A percentile compares a stretch with the other conserved stretches of the same genome.
Evolutionary conservation across 23 tunicate genomes (phyloP).

Genomic region (Halocynthia aurantium): DNA sequence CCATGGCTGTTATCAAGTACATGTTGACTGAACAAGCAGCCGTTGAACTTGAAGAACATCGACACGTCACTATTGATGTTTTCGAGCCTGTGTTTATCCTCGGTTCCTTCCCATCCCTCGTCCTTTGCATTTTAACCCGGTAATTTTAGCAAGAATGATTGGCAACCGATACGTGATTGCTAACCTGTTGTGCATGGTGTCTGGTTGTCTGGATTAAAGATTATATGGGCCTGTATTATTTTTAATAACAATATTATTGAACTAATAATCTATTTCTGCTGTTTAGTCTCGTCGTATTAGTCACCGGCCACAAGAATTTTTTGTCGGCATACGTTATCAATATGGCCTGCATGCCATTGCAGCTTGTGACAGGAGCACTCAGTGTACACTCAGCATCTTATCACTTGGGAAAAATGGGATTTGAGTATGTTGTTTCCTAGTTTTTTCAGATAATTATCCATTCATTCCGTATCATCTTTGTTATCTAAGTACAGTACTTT

Average conservation of each 20-base stretch:
- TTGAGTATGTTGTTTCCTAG: constrained; percentile 42
- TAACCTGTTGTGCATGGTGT: too few relatives aligned
- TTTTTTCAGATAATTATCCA: too few relatives aligned
- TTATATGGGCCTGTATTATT: background rate
- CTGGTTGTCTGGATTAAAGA: background rate
- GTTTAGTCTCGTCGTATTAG: constrained; percentile 59
- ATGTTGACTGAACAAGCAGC: constrained; percentile 48
- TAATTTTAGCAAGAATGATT: background rate
- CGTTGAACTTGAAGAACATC: constrained; percentile 33
- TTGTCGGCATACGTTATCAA: constrained; percentile 78
- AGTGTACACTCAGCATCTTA: constrained; percentile 63
- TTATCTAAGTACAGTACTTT: background rate
- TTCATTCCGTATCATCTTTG: background rate
- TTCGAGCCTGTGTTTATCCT: constrained; percentile 81
- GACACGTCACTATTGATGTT: constrained; percentile 67
- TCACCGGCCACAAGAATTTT: constrained; percentile 68
- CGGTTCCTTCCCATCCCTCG: constrained; percentile 79
- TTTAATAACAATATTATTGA: background rate
- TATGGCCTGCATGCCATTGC: constrained; percentile 72
- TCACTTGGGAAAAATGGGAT: constrained; percentile 67
- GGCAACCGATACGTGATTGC: background rate
- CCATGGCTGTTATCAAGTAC: constrained; percentile 15
- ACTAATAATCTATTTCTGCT: too few relatives aligned
- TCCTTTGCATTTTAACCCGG: constrained; percentile 80
- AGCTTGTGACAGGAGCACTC: constrained; percentile 59